Evolutionary conservation across 2,888 invertebrate species (phyloP), one percentile per base, ranked within the genome.

Genomic region (Phortica okadai): DNA sequence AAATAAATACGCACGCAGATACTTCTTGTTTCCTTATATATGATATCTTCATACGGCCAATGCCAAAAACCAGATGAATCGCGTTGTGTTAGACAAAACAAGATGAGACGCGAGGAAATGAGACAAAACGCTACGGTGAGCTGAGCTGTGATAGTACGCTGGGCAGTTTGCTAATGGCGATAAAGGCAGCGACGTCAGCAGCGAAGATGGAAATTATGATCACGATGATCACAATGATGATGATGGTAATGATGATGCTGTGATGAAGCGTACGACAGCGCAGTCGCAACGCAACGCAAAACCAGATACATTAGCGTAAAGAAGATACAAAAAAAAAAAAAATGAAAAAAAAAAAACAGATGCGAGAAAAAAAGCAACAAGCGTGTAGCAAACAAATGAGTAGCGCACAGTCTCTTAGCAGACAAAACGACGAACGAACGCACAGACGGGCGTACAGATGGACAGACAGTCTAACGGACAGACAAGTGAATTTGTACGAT

Each of bases 11-110:
- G 83, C 41, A 82, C 78, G 81, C 83, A 86, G 82, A 79, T 79
- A 83, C 82, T 84, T 84, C 89, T 87, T 86, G 89, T 89, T 90
- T 90, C 90, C 89, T 90, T 90, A 88, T 90, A 90, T 90, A 87
- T 89, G 83, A 80, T 85, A 83, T 82, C 84, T 82, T 82, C 82
- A 78, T 83, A 80, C 76, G 74, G 64, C 58, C 74, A 50, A 81
- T 75, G 79, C 76, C 76, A 82, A 79, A 76, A 77, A 73, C 66
- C 75, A 69, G 42, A 77, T 50, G 59, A 73, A 10, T 50, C 50
- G 50, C 50, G 50, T 50, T 50, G 10, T 50, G 50, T 8, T 14
- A 14, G 50, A 50, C 1, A 5, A 33, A 5, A 5, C 33, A 33
- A 33, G 33, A 33, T 5, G 33, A 2, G 33, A 33, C 33, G 33